These are phyloP conservation scores for Butastur rufipennis DNA, from an alignment of 2,113 vertebrate genomes.

Conservation along the genomic window DNA sequence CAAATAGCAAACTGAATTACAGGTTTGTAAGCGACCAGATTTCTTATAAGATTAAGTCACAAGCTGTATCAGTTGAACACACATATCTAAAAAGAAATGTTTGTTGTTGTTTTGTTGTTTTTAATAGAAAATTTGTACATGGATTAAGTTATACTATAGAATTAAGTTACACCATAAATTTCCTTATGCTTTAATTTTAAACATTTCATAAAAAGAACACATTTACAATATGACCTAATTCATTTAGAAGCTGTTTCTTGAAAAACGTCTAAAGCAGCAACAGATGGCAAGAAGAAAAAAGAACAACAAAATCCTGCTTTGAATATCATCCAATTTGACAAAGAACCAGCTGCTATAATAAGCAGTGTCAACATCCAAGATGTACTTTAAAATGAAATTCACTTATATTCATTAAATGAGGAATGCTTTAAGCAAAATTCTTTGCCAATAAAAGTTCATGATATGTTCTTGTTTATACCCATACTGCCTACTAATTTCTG, in stretches of 20 bases:
- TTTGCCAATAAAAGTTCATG: neutral
- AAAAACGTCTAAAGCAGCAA: neutral
- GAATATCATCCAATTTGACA: slow-evolving; percentile 41
- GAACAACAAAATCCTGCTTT: slow-evolving; percentile 41
- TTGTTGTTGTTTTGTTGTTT: neutral
- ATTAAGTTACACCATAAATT: neutral
- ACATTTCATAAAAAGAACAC: neutral
- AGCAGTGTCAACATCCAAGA: slow-evolving; percentile 3
- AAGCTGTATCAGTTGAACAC: neutral
- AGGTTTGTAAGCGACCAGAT: neutral
- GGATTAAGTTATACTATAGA: neutral
- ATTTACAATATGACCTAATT: slow-evolving; percentile 25
- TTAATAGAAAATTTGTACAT: neutral
- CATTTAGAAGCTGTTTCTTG: slow-evolving; percentile 18
- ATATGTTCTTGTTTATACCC: neutral
- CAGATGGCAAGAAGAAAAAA: slow-evolving; percentile 52
- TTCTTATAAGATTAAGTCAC: neutral
- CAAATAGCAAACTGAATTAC: neutral
- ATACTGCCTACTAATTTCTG: neutral
- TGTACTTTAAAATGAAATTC: neutral
- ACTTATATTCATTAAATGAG: neutral
- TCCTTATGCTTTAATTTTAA: slow-evolving; percentile 24
- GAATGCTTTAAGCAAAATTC: neutral
- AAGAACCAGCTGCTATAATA: slow-evolving; percentile 24
- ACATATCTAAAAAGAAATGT: neutral